Conservation (phyloP, 2,888 invertebrate genomes). For the Cheilosia impressa region DNA sequence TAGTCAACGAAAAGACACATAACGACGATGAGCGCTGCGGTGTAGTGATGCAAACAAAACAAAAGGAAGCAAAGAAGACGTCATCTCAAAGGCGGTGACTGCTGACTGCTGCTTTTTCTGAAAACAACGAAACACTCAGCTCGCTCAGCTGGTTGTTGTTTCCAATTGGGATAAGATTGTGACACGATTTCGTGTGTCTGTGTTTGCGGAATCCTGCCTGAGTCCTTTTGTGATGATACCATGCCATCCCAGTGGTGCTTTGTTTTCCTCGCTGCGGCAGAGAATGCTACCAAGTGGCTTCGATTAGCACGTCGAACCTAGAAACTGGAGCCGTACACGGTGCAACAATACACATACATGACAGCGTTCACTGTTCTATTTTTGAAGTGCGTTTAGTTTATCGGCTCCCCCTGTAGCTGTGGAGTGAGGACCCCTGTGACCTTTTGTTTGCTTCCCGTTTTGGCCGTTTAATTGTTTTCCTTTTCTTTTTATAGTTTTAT, state of each 20-base stretch:
- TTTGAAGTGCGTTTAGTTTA: conserved; percentile 60
- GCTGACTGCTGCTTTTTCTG: conserved; percentile 1
- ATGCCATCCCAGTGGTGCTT: conserved; percentile 52
- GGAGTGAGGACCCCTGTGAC: conserved; percentile 14
- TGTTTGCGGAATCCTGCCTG: conserved; percentile 3
- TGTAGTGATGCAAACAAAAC: conserved; percentile 12
- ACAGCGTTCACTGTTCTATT: conserved; percentile 58
- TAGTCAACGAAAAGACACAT: conserved; percentile 7
- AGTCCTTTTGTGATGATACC: conserved; percentile 59
- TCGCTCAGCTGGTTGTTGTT: conserved; percentile 62
- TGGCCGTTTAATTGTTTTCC: conserved; percentile 36
- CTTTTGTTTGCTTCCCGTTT: conserved; percentile 36
- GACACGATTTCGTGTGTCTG: background rate
- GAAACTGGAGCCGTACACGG: background rate
- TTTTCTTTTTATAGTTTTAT: conserved; percentile 8
- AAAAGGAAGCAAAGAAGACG: conserved; percentile 36
- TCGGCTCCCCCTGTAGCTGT: conserved; percentile 1
- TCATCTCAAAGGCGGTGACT: conserved; percentile 47
- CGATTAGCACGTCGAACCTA: conserved; percentile 64
- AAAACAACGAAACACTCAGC: conserved; percentile 52
- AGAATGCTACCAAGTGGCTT: conserved; percentile 52
- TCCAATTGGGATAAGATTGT: conserved; percentile 54
- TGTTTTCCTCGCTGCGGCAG: conserved; percentile 56
- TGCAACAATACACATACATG: background rate
- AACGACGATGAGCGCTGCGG: conserved; percentile 2